Base-by-base conservation (phyloP, 2,888 invertebrate species). In the Psylliodes chrysocephalus region DNA sequence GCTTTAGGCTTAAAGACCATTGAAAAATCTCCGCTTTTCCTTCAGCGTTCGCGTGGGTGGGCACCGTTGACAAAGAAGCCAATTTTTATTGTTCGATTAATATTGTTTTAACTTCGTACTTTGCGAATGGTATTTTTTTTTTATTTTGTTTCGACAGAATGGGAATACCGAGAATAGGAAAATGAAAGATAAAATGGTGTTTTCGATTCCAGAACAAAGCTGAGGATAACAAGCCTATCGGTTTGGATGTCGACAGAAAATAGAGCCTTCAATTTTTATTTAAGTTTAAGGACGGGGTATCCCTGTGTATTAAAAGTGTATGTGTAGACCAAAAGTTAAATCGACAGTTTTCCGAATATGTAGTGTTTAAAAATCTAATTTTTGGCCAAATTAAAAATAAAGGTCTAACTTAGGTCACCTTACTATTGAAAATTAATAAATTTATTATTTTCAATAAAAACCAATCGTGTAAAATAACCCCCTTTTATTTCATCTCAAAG, bases 11-110 rank as follows among this genome's bases (percentile, higher is more conserved):
- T 57, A 22, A 35, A 38, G 30, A 57, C 46, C 56, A 19, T 65
- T 56, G 64, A 63, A 63, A 67, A 63, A 64, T 67, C 61, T 69
- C 62, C 49, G 65, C 61, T 67, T 61, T 60, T 54, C 59, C 62
- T 64, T 69, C 64, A 49, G 65, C 64, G 56, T 67, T 65, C 49
- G 49, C 47, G 2, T 61, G 55, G 69, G 60, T 64, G 67, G 66
- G 28, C 49, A 66, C 66, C 59, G 49, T 60, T 53, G 47, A 64
- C 69, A 69, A 66, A 69, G 59, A 60, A 53, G 54, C 55, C 60
- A 67, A 60, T 63, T 69, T 69, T 69, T 69, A 68, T 70, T 66
- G 62, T 68, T 68, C 62, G 66, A 64, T 52, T 66, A 60, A 66
- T 65, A 69, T 60, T 67, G 63, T 67, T 64, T 49, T 28, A 49